Evolutionary conservation across 2,888 invertebrate genomes (phyloP).

Genomic region (Ceramica pisi): DNA sequence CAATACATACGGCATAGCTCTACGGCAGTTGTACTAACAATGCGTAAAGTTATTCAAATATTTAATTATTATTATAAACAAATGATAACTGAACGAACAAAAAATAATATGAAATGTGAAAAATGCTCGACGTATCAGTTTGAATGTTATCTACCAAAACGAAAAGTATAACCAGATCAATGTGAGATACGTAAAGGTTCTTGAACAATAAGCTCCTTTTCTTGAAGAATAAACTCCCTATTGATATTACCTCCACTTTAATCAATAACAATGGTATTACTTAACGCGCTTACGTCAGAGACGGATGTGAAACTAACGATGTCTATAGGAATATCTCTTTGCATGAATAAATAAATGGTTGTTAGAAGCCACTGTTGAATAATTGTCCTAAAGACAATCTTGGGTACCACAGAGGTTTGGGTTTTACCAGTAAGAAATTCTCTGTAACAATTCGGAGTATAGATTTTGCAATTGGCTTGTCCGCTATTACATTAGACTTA

Average conservation of each 20-base stretch:
- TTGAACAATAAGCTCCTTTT: background rate
- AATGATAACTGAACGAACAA: too few relatives aligned
- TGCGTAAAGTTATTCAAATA: background rate
- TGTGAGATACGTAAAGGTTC: background rate
- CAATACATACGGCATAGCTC: background rate
- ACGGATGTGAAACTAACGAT: slow-evolving; percentile 49
- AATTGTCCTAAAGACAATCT: background rate
- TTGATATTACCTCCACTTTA: slow-evolving; percentile 11
- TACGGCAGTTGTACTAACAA: background rate
- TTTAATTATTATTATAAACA: too few relatives aligned
- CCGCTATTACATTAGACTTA: background rate
- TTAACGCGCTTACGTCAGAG: slow-evolving; percentile 42
- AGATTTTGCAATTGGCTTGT: background rate
- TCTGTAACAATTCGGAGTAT: background rate
- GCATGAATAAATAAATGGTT: slow-evolving; percentile 13
- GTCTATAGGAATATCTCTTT: slow-evolving; percentile 21
- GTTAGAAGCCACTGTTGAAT: background rate
- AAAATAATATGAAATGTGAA: background rate
- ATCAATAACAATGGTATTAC: slow-evolving; percentile 55
- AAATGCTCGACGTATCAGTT: background rate
- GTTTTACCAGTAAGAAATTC: slow-evolving; percentile 4
- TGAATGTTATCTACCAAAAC: background rate
- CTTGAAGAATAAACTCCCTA: slow-evolving; percentile 26
- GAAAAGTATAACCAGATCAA: background rate
- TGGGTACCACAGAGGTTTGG: background rate